phyloP scores from a whole-genome alignment of 2,888 invertebrate species.

The Criorhina ranunculi region DNA sequence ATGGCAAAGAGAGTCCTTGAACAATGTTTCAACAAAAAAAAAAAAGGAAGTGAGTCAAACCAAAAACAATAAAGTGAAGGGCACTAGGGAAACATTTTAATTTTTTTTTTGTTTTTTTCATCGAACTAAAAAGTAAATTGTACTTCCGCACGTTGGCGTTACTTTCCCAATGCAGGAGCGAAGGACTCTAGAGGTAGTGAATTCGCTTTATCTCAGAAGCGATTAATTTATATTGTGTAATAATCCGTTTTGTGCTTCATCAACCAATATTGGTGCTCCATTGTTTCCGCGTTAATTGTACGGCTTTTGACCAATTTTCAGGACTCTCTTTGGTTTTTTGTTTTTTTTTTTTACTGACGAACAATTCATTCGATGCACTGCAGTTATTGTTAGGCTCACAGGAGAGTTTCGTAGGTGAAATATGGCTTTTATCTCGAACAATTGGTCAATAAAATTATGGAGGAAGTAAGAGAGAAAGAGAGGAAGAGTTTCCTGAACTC shows the following conservation, averaged over 20 bases:
- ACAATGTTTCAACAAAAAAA: conserved; percentile 58
- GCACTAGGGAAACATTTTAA: conserved; percentile 70
- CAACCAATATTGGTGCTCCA: conserved; percentile 83
- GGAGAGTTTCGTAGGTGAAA: conserved; percentile 73
- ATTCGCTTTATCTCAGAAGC: conserved; percentile 75
- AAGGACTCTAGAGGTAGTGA: conserved; percentile 51
- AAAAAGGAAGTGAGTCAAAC: conserved; percentile 21
- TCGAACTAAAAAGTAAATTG: conserved; percentile 74
- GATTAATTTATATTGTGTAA: conserved; percentile 83
- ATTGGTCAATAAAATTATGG: conserved; percentile 75
- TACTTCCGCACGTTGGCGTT: conserved; percentile 67
- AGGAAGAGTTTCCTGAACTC: conserved; percentile 34
- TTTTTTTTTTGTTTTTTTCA: conserved; percentile 19
- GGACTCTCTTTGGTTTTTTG: conserved; percentile 26
- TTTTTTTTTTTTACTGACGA: conserved; percentile 28
- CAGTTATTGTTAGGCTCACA: conserved; percentile 74
- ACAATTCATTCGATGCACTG: conserved; percentile 65
- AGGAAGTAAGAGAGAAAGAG: background rate
- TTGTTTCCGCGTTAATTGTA: conserved; percentile 85
- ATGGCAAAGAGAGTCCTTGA: conserved; percentile 67
- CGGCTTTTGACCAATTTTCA: conserved; percentile 82
- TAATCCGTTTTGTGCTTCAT: conserved; percentile 84
- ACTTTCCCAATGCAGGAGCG: conserved; percentile 52
- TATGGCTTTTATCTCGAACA: conserved; percentile 75
- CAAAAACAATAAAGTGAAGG: conserved; percentile 70